Conservation (phyloP, 1,140 invertebrate species). For the Cyphomyrmex costatus region DNA sequence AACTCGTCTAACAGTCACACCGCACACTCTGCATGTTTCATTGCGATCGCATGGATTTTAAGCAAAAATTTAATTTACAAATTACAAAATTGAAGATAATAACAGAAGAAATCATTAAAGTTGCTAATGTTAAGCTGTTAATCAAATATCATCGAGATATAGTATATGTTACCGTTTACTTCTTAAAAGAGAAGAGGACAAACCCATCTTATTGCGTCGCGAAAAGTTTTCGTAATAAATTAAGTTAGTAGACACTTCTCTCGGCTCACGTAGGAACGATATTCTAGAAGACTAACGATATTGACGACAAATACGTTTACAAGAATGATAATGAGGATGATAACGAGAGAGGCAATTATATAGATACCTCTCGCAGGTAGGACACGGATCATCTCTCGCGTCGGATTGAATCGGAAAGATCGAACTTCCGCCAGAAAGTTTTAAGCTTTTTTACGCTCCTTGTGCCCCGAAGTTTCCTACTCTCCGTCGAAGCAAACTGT, state of each 20-base stretch:
- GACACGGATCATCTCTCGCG: constrained; percentile 29
- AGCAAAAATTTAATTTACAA: neutral
- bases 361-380: neutral
- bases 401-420: constrained; percentile 67
- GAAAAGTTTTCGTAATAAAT: constrained; percentile 44
- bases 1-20: neutral
- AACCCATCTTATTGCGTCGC: neutral
- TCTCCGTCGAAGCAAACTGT: constrained; percentile 78
- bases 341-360: constrained; percentile 20
- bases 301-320: neutral
- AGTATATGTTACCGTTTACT: neutral
- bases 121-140: neutral
- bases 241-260: constrained; percentile 24
- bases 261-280: neutral
- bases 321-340: constrained; percentile 3
- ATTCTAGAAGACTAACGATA: constrained; percentile 1
- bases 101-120: no score
- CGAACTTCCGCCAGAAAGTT: constrained; percentile 74
- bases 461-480: constrained; percentile 72
- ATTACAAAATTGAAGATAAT: neutral
- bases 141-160: constrained; percentile 23
- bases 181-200: neutral
- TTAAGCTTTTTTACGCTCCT: constrained; percentile 72
- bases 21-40: neutral
- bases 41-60: neutral